Evolutionary conservation across 1,140 invertebrate species (phyloP).

Genomic region (Semibalanus balanoides): DNA sequence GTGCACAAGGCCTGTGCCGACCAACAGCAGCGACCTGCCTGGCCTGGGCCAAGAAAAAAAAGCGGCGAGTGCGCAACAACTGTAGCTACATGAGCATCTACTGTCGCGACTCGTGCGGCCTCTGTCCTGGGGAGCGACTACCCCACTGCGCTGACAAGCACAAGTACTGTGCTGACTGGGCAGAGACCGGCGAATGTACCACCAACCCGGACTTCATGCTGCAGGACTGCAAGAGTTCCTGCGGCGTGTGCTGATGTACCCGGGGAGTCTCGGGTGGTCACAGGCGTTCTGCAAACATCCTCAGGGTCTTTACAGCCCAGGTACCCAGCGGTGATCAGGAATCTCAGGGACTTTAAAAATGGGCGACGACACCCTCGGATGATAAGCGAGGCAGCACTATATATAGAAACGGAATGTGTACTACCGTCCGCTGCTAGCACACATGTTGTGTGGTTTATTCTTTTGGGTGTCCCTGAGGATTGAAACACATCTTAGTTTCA

Average conservation of each 20-base stretch:
- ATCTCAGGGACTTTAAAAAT: too few species aligned
- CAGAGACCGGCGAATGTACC: constrained; percentile 25
- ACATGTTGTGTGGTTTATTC: too few species aligned
- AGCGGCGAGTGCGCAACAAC: constrained; percentile 23
- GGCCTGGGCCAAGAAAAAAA: constrained; percentile 23
- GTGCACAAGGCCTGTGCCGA: constrained; percentile 25
- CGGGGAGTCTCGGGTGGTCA: too few species aligned
- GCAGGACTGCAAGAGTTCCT: constrained; percentile 29
- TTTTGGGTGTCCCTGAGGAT: too few species aligned
- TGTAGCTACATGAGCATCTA: constrained; percentile 21
- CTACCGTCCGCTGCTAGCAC: too few species aligned
- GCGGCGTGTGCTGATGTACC: constrained; percentile 23
- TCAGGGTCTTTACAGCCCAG: too few species aligned
- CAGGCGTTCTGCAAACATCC: too few species aligned
- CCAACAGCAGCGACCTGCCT: constrained; percentile 20
- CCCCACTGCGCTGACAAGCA: constrained; percentile 24
- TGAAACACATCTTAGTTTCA: too few species aligned
- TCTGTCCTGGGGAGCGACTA: constrained; percentile 10
- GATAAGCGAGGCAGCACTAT: too few species aligned
- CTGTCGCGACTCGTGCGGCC: constrained; percentile 20
- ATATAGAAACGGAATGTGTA: too few species aligned
- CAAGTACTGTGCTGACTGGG: constrained; percentile 26
- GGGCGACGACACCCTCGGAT: too few species aligned
- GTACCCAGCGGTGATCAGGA: too few species aligned
- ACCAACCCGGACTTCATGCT: constrained; percentile 28